phyloP scores from a whole-genome alignment of 1,140 invertebrate genomes.

The Stegodyphus mimosarum region DNA sequence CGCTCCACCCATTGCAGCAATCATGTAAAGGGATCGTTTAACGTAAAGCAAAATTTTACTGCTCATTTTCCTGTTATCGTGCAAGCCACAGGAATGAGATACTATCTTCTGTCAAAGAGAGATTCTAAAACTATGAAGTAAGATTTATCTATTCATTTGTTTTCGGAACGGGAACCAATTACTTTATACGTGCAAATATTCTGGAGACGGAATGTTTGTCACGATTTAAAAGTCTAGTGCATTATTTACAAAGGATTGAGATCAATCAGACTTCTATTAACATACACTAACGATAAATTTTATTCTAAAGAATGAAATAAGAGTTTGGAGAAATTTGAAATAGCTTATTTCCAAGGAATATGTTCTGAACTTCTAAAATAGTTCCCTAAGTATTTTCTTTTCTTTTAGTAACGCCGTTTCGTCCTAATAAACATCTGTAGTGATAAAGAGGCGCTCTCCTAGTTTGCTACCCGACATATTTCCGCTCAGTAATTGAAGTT shows the following conservation, averaged over 20 bases:
- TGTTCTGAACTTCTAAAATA: slow-evolving; percentile 1
- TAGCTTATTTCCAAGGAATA: no score
- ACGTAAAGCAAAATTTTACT: neutral
- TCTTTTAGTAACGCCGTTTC: slow-evolving; percentile 37
- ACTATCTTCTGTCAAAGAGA: slow-evolving; percentile 4
- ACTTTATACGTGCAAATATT: neutral
- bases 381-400: slow-evolving; percentile 30
- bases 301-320: no score
- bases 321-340: no score
- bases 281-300: no score
- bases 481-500: slow-evolving; percentile 58
- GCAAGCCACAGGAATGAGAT: neutral
- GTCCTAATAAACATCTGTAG: slow-evolving; percentile 53
- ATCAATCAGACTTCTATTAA: no score
- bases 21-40: slow-evolving; percentile 6
- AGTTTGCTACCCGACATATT: slow-evolving; percentile 47
- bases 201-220: no score
- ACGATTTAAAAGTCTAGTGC: no score
- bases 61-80: neutral
- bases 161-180: slow-evolving; percentile 9
- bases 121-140: neutral
- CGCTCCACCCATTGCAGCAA: slow-evolving; percentile 16
- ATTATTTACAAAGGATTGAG: no score
- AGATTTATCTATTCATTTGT: neutral
- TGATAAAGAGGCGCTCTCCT: slow-evolving; percentile 32